Percentiles rank a stretch among this genome's conserved stretches.
phyloP scores from a whole-genome alignment of 1,140 invertebrate genomes.

The Tetragnatha versicolor region DNA sequence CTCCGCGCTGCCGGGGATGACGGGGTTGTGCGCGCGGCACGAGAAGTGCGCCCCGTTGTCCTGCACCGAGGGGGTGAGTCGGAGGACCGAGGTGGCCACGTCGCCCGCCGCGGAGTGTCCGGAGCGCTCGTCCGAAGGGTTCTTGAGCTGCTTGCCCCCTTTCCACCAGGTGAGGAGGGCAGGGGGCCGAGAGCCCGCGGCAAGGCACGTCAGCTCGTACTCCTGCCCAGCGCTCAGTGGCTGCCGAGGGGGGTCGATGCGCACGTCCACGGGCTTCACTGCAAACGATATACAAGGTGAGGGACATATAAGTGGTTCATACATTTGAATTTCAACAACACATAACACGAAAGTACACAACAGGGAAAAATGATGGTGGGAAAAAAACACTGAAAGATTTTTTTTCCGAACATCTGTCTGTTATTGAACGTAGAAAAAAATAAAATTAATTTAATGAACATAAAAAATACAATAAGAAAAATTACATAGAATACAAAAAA shows the following conservation, averaged over 20 bases:
- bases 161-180: slow-evolving; percentile 87
- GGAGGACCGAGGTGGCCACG: slow-evolving; percentile 45
- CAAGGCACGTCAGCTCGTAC: slow-evolving; percentile 80
- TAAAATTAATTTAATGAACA: no score
- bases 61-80: slow-evolving; percentile 49
- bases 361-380: no score
- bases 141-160: slow-evolving; percentile 52
- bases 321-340: no score
- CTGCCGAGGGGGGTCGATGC: slow-evolving; percentile 46
- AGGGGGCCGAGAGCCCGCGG: slow-evolving; percentile 83
- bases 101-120: slow-evolving; percentile 72
- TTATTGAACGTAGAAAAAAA: no score
- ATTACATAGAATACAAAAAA: no score
- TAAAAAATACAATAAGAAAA: no score
- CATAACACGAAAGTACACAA: no score
- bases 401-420: background rate
- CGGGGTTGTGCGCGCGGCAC: slow-evolving; percentile 56
- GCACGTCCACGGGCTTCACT: slow-evolving; percentile 58
- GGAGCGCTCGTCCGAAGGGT: slow-evolving; percentile 64
- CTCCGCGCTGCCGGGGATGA: slow-evolving; percentile 66
- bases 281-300: background rate
- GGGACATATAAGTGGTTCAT: no score
- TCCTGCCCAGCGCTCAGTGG: slow-evolving; percentile 56
- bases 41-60: slow-evolving; percentile 53
- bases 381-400: background rate